Conservation (phyloP, 2,113 vertebrate species). For the Hydrochoerus hydrochaeris region DNA sequence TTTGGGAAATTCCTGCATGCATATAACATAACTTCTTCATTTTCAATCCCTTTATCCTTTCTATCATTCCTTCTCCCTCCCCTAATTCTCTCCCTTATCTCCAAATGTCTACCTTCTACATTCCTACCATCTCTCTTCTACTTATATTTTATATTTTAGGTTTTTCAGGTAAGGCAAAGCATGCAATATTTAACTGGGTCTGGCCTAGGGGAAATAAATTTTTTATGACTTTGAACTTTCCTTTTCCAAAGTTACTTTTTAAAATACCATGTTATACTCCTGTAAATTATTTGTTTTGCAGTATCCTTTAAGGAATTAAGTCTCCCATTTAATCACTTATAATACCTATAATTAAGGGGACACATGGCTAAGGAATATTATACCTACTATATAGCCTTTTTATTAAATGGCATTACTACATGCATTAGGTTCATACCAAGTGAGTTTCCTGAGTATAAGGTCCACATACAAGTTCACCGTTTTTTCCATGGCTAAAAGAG, state of each 20-base stretch:
- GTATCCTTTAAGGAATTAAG: constrained; percentile 2
- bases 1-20: not conserved
- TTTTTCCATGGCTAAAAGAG: not conserved
- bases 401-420: not conserved
- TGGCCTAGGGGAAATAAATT: not conserved
- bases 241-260: constrained; percentile 7
- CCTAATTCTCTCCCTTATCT: not conserved
- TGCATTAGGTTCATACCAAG: not conserved
- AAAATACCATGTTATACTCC: not conserved
- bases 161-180: not conserved
- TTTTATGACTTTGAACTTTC: not conserved
- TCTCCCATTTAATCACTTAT: not conserved
- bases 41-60: not conserved
- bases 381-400: not conserved
- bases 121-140: not conserved
- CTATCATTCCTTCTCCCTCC: not conserved
- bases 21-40: not conserved
- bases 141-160: not conserved
- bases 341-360: not conserved
- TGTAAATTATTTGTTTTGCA: not conserved
- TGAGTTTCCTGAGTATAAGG: not conserved
- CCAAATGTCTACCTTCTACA: not conserved
- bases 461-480: not conserved
- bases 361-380: not conserved
- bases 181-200: not conserved